These are phyloP conservation scores for Riparia riparia DNA, from an alignment of 2,113 vertebrate species.

Conservation along the genomic window DNA sequence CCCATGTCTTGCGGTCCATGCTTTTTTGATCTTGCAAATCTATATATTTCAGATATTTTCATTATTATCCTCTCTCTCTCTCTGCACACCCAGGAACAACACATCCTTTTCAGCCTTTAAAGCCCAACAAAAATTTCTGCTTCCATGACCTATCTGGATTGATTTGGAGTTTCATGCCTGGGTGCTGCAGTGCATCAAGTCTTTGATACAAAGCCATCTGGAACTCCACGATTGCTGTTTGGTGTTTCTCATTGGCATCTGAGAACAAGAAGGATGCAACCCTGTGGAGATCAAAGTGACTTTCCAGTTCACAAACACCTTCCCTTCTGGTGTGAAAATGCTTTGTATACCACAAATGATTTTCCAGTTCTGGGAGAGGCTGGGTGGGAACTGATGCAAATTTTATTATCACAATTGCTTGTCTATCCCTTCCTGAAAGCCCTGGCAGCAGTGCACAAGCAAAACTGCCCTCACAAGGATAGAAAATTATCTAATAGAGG, in stretches of 20 bases:
- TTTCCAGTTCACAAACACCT: slow-evolving; percentile 23
- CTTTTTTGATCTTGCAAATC: neutral
- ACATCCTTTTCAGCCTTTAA: neutral
- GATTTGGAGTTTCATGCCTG: neutral
- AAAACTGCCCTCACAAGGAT: slow-evolving; percentile 66
- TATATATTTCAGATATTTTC: neutral
- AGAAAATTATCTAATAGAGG: slow-evolving; percentile 73
- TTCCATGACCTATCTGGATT: neutral
- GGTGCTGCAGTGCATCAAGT: neutral
- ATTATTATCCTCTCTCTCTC: neutral
- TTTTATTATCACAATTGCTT: slow-evolving; percentile 71
- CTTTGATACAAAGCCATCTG: neutral
- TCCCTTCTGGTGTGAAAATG: slow-evolving; percentile 43
- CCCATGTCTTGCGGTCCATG: neutral
- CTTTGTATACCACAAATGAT: slow-evolving; percentile 34
- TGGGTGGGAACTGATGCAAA: slow-evolving; percentile 75
- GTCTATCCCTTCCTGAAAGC: slow-evolving; percentile 82
- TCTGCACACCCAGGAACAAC: neutral
- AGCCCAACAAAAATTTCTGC: neutral
- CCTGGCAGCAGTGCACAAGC: slow-evolving; percentile 64
- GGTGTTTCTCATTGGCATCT: neutral
- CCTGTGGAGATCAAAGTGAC: slow-evolving; percentile 19
- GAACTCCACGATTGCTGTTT: neutral
- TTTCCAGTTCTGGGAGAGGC: slow-evolving; percentile 70
- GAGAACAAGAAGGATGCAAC: slow-evolving; percentile 10